Base-by-base conservation (phyloP, 2,888 invertebrate genomes). In the Clostera curtula region DNA sequence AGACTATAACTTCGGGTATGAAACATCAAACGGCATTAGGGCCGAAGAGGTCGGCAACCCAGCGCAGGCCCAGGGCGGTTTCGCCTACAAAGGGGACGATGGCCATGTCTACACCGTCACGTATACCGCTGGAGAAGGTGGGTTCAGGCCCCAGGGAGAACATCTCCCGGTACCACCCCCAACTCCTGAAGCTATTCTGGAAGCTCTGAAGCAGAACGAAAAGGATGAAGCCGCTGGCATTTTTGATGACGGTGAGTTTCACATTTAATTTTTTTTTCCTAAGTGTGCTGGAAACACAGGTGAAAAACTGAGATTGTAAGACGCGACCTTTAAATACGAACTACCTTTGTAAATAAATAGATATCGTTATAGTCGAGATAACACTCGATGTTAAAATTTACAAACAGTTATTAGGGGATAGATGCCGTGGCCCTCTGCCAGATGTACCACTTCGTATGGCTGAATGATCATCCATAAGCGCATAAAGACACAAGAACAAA, bases 81-180 rank as follows among this genome's bases (percentile, higher is more conserved):
- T 84, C 54, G 76, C 86, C 0, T 88, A 87, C 63, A 84, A 83
- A 12, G 85, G 86, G 0, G 87, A 87, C 3, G 87, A 88, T 46
- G 88, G 87, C 0, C 63, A 67, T 36, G 71, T 74, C 0, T 85
- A 86, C 59, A 74, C 84, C 6, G 55, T 87, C 11, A 76, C 74
- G 2, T 87, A 86, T 48, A 76, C 80, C 0, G 83, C 60, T 9
- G 87, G 87, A 36, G 86, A 86, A 57, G 86, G 83, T 36, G 87
- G 87, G 3, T 88, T 85, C 57, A 71, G 65, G 25, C 73, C 87
- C 6, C 72, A 79, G 18, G 87, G 87, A 1, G 83, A 75, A 18
- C 87, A 87, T 44, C 54, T 88, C 5, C 87, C 87, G 0, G 79
- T 86, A 0, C 71, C 87, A 1, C 87, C 87, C 2, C 87, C 87